A percentile compares a stretch with the other conserved stretches of the same genome.
phyloP scores from a whole-genome alignment of 2,113 vertebrate genomes.

The Genyomyrus donnyi region DNA sequence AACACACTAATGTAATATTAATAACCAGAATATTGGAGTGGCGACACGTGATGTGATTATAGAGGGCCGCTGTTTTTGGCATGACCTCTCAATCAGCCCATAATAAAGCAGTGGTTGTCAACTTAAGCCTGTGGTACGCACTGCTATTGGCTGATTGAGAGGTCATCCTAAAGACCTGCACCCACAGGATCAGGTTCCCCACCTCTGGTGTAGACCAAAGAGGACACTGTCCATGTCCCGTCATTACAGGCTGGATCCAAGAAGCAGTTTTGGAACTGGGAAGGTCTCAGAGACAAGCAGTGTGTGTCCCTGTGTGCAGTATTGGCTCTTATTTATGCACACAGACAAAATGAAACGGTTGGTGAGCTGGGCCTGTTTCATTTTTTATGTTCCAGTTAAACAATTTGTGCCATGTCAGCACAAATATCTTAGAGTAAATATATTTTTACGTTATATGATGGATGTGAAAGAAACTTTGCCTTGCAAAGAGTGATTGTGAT shows the following conservation, averaged over 20 bases:
- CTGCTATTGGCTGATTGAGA: too few species aligned
- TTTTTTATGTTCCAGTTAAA: background rate
- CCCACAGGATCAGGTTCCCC: too few species aligned
- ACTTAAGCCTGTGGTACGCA: too few species aligned
- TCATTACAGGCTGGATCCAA: slow-evolving; percentile 48
- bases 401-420: background rate
- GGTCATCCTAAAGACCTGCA: too few species aligned
- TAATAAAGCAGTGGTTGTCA: too few species aligned
- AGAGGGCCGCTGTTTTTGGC: too few species aligned
- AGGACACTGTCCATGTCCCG: background rate
- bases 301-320: slow-evolving; percentile 48
- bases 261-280: slow-evolving; percentile 56
- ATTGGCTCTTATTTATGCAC: slow-evolving; percentile 56
- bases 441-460: background rate
- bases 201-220: too few species aligned
- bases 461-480: background rate
- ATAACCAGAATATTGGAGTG: background rate
- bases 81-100: too few species aligned
- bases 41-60: background rate
- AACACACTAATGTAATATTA: background rate
- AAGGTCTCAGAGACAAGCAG: slow-evolving; percentile 39
- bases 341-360: slow-evolving; percentile 41
- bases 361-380: slow-evolving; percentile 30
- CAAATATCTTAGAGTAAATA: background rate
- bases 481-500: background rate